Evolutionary conservation across 53 echinoderm and acorn worm species (phyloP).

Genomic region (Echinometra lucunter): DNA sequence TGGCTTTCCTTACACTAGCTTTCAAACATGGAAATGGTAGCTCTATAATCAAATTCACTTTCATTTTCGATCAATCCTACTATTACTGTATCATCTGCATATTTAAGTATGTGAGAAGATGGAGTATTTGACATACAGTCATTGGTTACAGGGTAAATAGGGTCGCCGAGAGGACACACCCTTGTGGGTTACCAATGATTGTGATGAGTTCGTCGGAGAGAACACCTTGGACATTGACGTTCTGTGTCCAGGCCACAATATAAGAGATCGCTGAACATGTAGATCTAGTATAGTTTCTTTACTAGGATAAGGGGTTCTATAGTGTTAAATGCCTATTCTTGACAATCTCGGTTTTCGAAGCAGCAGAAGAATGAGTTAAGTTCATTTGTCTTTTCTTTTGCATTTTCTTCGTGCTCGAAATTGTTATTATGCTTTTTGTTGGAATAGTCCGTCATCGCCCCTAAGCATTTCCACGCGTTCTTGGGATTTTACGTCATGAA

Average conservation of each 20-base stretch:
- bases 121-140: not conserved
- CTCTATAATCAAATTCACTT: not conserved
- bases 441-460: not conserved
- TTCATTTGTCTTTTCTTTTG: not conserved
- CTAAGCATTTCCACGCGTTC: constrained; percentile 34
- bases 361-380: constrained; percentile 5
- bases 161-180: not conserved
- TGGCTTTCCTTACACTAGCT: not conserved
- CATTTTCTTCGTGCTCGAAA: constrained; percentile 17
- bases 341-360: not conserved
- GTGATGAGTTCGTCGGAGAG: too few species aligned
- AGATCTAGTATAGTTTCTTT: not conserved
- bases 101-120: not conserved
- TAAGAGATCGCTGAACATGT: not conserved
- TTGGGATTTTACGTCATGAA: not conserved
- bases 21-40: not conserved
- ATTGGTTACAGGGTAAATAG: not conserved
- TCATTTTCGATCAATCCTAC: not conserved
- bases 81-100: not conserved
- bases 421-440: not conserved
- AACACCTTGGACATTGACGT: not conserved
- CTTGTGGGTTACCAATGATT: too few species aligned
- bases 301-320: not conserved
- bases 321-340: not conserved
- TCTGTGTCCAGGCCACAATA: not conserved